Base-by-base conservation (phyloP, 1,140 invertebrate species). In the Pristionchus pacificus region DNA sequence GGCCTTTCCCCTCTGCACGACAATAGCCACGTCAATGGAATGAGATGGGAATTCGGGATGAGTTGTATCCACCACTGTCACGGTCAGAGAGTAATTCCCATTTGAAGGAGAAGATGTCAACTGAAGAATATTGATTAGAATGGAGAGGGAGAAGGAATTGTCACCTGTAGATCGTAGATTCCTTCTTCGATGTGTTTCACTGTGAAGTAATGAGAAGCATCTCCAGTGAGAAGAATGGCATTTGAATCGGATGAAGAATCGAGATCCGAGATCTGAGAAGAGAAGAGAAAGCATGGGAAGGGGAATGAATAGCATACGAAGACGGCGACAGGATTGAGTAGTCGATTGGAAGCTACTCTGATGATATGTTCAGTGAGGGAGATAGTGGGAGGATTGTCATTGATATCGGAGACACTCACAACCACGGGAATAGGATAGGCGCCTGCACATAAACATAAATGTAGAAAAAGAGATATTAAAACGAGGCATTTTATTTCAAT, bases 111-210 rank as follows among this genome's bases (percentile, higher is more conserved):
- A 49, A 49, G 38, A 49, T 10, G 19, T 49, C 38, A 49, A 49
- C 38, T 49, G 38, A 49, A 19, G 19, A n/a, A n/a, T n/a, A n/a
- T n/a, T n/a, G n/a, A n/a, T n/a, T n/a, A n/a, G n/a, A n/a, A n/a
- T n/a, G n/a, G n/a, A n/a, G n/a, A n/a, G n/a, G n/a, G n/a, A n/a
- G n/a, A 49, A 6, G 6, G 15, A 64, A 31, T 64, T 30, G 32
- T 66, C 32, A n/a, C n/a, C 49, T 66, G 30, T 66, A 71, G 32
- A 31, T 71, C 63, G 65, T 72, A 72, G 14, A 72, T n/a, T 10
- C 30, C 55, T 19, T 58, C 63, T 27, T 72, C 38, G 15, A 58
- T 31, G n/a, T 60, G 61, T 31, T 59, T 19, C n/a, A 72, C 33
- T 15, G 25, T 28, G 29, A 72, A 59, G 49, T 66, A 72, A 19